Evolutionary conservation across 1,140 invertebrate genomes (phyloP), one percentile per base, ranked within the genome.

Genomic region (Cherax destructor): DNA sequence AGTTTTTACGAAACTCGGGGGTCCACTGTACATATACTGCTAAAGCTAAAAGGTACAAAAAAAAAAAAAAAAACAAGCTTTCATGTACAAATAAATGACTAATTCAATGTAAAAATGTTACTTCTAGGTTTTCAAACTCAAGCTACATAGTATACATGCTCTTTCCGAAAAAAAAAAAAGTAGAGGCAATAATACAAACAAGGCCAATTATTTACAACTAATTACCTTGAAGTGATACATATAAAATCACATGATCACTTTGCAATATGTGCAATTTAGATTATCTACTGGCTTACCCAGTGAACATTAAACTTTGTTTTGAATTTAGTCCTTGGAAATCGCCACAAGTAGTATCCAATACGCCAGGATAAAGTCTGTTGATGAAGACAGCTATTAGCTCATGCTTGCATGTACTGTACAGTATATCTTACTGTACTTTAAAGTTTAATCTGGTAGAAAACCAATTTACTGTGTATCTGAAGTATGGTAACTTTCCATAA

Each of bases 311-410:
- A 88, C 77, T 88, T 88, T 18, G 86, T 88, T 88, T 88, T 88
- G 86, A 88, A 88, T 61, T 88, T 88, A 69, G 86, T 88, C 86
- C 77, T 79, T 69, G 86, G 86, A 61, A 88, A 88, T 50, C 86
- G 56, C 86, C 86, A 88, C 49, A 88, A 80, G 86, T 88, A 88
- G 77, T 80, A 69, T 61, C 52, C 77, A 88, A 88, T 77, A 80
- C 86, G 86, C 86, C 86, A 88, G 47, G 78, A 21, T 69, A 88
- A 65, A 50, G 59, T 88, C 86, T 88, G 86, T 88, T 79, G 86
- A 61, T 49, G 86, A 80, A 88, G 76, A 88, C 47, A 85, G 13
- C 49, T 74, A 56, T 85, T 85, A 85, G 83, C 61, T 41, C 79
- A 79, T 4, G 50, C 16, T 79, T 78, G 30, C 30, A 78, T 41